Evolutionary conservation across 1,140 invertebrate species (phyloP), one percentile per base, ranked within the genome.

Genomic region (Drosophila miranda): DNA sequence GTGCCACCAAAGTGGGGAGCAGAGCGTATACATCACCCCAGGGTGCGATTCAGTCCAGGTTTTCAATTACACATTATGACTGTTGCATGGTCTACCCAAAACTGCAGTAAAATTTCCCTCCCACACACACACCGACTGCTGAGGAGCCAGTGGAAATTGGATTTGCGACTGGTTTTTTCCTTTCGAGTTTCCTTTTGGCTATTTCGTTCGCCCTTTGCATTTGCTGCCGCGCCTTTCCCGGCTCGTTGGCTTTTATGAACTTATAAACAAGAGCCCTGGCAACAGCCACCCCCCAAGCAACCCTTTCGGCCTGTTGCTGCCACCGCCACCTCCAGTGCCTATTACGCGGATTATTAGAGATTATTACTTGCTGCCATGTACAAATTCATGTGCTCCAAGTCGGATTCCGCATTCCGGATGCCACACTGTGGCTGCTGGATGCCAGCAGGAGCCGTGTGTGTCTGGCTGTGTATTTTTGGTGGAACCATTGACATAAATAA

Each of bases 281-380:
- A 38, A 3, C 34, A 11, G 30, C 30, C 9, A 38, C 52, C 34
- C 28, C 45, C 42, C 70, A 26, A 43, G 64, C 78, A 83, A 86
- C 82, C 82, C 82, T 86, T 88, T 83, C 57, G 69, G 78, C 74
- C 83, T 88, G 82, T 86, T 84, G 77, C 74, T 78, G 63, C 48
- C 55, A 75, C 69, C 64, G 56, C 60, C 75, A 59, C 77, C 80
- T 49, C 59, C 78, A 68, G 61, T 80, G 79, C 86, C 81, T 89
- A 81, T 86, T 89, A 89, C 86, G 77, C 84, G 86, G 86, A 89
- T 89, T 89, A 89, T 89, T 89, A 89, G 86, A 89, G 86, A 89
- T 89, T n/a, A n/a, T 89, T 89, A 78, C 81, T 75, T 61, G 73
- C 73, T 87, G 81, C 53, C 80, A 82, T 81, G 62, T 60, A 78